phyloP scores from a whole-genome alignment of 2,888 invertebrate species.

The Euphydryas editha region DNA sequence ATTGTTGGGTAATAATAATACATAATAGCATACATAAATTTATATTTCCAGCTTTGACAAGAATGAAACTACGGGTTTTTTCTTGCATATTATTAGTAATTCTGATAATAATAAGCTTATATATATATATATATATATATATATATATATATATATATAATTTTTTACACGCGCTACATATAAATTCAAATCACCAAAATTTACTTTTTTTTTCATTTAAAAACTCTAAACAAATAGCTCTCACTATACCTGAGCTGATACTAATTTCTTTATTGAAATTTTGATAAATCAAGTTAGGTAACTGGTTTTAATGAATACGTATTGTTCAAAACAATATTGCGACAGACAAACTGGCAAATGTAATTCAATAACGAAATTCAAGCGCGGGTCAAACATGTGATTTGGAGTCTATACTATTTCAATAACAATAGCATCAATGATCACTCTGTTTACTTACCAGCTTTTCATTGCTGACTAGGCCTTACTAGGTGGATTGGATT shows the following conservation, averaged over 20 bases:
- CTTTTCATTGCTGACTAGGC: slow-evolving; percentile 9
- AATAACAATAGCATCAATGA: slow-evolving; percentile 41
- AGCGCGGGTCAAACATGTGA: slow-evolving; percentile 39
- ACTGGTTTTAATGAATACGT: slow-evolving; percentile 39
- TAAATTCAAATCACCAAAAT: too few species aligned
- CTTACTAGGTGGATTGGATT: background rate
- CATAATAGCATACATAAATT: too few species aligned
- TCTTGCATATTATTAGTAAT: too few species aligned
- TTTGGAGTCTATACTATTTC: slow-evolving; percentile 40
- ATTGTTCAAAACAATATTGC: slow-evolving; percentile 40
- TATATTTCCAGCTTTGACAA: too few species aligned
- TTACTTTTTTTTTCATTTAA: background rate
- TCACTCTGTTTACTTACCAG: slow-evolving; percentile 35
- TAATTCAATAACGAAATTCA: slow-evolving; percentile 41
- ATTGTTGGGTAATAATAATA: too few species aligned
- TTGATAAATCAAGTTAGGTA: slow-evolving; percentile 35
- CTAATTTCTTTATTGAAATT: slow-evolving; percentile 33
- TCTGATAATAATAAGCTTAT: too few species aligned
- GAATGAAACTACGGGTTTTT: too few species aligned
- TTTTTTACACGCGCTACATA: too few species aligned
- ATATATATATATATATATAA: too few species aligned
- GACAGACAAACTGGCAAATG: slow-evolving; percentile 40
- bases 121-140: too few species aligned
- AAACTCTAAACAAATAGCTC: background rate
- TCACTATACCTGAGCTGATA: slow-evolving; percentile 13